Conservation (phyloP, 2,888 invertebrate genomes). For the Lydus trimaculatus region DNA sequence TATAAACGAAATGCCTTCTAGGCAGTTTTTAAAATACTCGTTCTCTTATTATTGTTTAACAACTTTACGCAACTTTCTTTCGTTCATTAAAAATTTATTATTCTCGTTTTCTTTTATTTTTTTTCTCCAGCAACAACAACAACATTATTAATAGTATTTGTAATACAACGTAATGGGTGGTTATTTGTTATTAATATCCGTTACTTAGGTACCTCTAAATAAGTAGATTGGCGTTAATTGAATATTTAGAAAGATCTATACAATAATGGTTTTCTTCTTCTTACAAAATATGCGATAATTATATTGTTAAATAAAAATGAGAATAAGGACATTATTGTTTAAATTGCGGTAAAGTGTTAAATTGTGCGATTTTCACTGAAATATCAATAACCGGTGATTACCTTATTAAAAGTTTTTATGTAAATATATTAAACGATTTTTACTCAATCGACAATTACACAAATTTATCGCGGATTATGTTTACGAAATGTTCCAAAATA, state of each 20-base stretch:
- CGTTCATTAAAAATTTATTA: background rate
- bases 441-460: too few relatives aligned
- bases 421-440: background rate
- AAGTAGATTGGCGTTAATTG: background rate
- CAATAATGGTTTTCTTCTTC: background rate
- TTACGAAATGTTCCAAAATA: too few relatives aligned
- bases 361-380: background rate
- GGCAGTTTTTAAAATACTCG: background rate
- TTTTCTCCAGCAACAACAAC: background rate
- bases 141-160: background rate
- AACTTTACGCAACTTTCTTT: background rate
- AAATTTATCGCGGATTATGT: too few relatives aligned
- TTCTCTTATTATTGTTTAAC: background rate
- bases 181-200: background rate
- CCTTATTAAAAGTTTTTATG: background rate
- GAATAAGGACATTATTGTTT: background rate
- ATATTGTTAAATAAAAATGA: background rate
- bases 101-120: background rate
- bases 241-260: background rate
- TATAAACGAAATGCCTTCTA: background rate
- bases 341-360: too few relatives aligned
- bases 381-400: background rate
- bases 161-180: background rate
- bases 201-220: background rate
- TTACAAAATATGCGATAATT: background rate